Evolutionary conservation across 2,113 vertebrate species (phyloP).

Genomic region (Tonatia bakeri): DNA sequence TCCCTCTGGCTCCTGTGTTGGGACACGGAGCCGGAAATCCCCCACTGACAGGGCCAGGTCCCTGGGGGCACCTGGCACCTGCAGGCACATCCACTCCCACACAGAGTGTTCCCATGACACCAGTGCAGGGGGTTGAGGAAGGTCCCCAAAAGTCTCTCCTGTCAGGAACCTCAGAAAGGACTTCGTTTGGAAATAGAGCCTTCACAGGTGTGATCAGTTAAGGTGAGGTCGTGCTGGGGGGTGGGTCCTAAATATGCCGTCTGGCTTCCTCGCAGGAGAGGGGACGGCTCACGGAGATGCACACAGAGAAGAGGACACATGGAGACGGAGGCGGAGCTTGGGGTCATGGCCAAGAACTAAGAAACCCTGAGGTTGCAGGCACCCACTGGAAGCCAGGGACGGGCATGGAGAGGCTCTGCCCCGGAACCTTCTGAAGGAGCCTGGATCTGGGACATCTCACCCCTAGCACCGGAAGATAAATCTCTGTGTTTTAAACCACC

Average conservation of each 20-base stretch:
- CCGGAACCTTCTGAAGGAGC: background rate
- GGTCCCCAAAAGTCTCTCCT: background rate
- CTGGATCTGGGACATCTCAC: background rate
- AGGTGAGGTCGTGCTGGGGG: background rate
- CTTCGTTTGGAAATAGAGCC: too few species aligned
- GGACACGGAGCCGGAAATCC: too few species aligned
- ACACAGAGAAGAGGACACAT: background rate
- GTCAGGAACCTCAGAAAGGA: background rate
- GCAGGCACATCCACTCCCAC: background rate
- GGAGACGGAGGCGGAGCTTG: background rate
- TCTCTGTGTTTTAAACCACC: background rate
- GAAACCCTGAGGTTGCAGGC: background rate
- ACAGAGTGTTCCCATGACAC: background rate
- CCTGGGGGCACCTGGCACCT: background rate
- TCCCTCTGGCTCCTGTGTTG: too few species aligned
- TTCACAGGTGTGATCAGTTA: background rate
- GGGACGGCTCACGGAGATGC: background rate
- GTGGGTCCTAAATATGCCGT: background rate
- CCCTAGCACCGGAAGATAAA: background rate
- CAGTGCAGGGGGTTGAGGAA: background rate
- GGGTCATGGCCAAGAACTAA: rapidly evolving
- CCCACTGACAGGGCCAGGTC: too few species aligned
- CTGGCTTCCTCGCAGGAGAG: background rate
- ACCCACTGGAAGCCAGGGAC: background rate
- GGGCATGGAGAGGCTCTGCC: background rate